Evolutionary conservation across 2,797 vertebrate genomes (phyloP).

Genomic region (Betta splendens): DNA sequence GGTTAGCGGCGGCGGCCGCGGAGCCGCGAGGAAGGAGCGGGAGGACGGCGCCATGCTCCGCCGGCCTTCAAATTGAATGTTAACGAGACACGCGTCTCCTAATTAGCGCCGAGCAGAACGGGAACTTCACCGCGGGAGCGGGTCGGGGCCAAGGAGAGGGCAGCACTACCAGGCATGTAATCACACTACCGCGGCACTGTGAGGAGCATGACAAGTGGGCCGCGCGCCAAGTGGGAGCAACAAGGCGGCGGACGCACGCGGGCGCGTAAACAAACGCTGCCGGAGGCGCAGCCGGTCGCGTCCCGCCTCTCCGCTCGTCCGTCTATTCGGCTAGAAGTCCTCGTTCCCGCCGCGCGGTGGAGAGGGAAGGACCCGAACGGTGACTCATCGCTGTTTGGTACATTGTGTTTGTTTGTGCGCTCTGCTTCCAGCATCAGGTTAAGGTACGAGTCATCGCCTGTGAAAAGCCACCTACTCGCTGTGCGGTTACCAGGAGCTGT

Average conservation of each 20-base stretch:
- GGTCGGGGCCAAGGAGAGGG: constrained; percentile 68
- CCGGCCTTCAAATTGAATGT: constrained; percentile 84
- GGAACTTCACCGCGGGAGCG: constrained; percentile 64
- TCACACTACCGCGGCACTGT: constrained; percentile 54
- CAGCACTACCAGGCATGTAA: constrained; percentile 63
- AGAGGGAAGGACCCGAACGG: constrained; percentile 29
- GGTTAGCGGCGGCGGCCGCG: constrained; percentile 15
- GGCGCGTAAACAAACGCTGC: constrained; percentile 74
- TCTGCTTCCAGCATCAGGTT: constrained; percentile 7
- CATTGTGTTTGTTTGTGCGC: constrained; percentile 49
- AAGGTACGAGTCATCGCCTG: too few species aligned
- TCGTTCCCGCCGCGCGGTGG: constrained; percentile 31
- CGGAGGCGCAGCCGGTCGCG: constrained; percentile 47
- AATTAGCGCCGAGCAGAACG: constrained; percentile 80
- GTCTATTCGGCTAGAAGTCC: constrained; percentile 58
- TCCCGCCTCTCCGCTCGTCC: constrained; percentile 38
- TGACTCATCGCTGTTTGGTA: constrained; percentile 50
- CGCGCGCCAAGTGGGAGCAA: constrained; percentile 63
- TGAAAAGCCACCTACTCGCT: too few species aligned
- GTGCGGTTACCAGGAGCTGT: too few species aligned
- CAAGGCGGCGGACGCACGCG: constrained; percentile 69
- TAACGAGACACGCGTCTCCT: constrained; percentile 82
- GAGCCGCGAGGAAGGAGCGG: constrained; percentile 31
- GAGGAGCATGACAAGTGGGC: constrained; percentile 72
- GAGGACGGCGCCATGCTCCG: constrained; percentile 65